Evolutionary conservation across 2,797 vertebrate species (phyloP).

Genomic region (Staurois parvus): DNA sequence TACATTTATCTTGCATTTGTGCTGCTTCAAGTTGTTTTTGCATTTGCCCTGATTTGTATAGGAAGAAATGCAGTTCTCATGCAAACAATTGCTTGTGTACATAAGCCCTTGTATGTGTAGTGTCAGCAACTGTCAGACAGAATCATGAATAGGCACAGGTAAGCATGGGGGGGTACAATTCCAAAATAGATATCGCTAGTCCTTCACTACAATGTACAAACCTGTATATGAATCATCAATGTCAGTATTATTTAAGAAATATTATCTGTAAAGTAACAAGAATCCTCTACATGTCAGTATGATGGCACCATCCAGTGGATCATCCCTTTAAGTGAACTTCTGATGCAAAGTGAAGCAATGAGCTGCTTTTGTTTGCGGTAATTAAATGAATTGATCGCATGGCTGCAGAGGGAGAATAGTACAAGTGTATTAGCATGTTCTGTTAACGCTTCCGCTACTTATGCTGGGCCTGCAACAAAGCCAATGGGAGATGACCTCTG

Average conservation of each 20-base stretch:
- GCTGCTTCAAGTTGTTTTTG: no score
- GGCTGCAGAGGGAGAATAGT: conserved; percentile 73
- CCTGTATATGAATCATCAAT: no score
- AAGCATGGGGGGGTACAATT: background rate
- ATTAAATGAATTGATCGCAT: conserved; percentile 84
- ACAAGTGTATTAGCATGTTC: conserved; percentile 81
- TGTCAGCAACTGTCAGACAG: no score
- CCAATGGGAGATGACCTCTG: conserved; percentile 77
- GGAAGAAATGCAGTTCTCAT: no score
- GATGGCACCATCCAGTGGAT: background rate
- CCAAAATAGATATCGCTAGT: background rate
- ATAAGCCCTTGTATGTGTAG: no score
- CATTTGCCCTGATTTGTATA: no score
- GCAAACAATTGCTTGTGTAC: no score
- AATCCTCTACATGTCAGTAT: background rate
- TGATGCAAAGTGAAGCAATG: conserved; percentile 73
- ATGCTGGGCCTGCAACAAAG: conserved; percentile 67
- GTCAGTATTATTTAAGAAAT: background rate
- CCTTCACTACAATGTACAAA: background rate
- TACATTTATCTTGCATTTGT: no score
- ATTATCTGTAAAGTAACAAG: background rate
- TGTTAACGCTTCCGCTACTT: conserved; percentile 80
- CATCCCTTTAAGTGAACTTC: conserved; percentile 59
- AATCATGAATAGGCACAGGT: no score
- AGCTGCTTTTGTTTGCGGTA: conserved; percentile 80